phyloP scores from a whole-genome alignment of 2,113 vertebrate species.

The Mustelus asterias region DNA sequence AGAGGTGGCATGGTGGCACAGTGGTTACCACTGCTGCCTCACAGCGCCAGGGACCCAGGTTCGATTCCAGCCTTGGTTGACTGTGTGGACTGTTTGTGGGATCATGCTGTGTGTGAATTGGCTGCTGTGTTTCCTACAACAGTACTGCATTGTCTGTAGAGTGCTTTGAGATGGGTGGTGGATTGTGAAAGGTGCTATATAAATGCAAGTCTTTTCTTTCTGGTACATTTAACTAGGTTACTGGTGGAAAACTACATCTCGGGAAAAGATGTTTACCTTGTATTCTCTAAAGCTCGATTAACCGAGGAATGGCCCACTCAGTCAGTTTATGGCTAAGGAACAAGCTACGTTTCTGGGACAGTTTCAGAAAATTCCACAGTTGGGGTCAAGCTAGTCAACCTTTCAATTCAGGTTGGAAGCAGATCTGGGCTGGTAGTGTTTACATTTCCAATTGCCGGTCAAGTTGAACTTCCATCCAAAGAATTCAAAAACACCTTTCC shows the following conservation, averaged over 20 bases:
- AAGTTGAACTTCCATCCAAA: background rate
- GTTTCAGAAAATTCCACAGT: conserved; percentile 1
- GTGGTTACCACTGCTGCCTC: no score
- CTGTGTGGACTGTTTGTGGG: background rate
- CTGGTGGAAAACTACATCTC: background rate
- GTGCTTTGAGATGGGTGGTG: background rate
- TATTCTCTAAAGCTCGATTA: background rate
- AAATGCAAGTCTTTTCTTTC: background rate
- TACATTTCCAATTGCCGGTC: background rate
- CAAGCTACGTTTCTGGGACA: background rate
- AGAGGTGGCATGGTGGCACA: no score
- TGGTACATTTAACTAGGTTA: background rate
- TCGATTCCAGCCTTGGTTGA: no score
- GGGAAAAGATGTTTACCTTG: background rate
- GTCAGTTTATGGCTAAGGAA: background rate
- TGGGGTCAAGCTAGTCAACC: background rate
- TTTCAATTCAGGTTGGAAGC: background rate
- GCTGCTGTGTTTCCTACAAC: background rate
- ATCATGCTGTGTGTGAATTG: background rate
- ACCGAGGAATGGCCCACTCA: background rate
- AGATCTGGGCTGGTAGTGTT: background rate
- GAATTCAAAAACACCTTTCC: background rate
- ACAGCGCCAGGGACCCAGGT: no score
- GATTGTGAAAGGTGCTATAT: background rate
- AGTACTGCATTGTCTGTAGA: background rate